Evolutionary conservation across 2,888 invertebrate species (phyloP).

Genomic region (Limnephilus marmoratus): DNA sequence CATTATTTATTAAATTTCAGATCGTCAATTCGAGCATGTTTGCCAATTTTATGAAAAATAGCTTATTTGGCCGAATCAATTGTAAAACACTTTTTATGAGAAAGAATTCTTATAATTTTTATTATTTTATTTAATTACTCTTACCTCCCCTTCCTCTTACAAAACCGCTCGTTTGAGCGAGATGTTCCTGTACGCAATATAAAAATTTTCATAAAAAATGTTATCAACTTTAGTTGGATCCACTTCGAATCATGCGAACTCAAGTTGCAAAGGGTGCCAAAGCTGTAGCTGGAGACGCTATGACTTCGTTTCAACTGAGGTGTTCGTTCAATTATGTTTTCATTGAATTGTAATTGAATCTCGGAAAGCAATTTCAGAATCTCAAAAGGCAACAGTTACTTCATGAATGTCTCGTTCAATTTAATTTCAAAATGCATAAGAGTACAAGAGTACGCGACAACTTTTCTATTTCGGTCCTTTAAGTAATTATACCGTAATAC

Average conservation of each 20-base stretch:
- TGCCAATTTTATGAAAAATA: too few relatives aligned
- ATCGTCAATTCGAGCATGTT: too few relatives aligned
- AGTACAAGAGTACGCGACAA: neutral
- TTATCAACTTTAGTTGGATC: neutral
- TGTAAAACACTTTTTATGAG: neutral
- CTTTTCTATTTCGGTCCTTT: neutral
- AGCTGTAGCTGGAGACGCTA: neutral
- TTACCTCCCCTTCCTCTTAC: neutral
- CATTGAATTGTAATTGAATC: neutral
- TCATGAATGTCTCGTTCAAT: neutral
- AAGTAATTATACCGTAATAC: neutral
- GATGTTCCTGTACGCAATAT: neutral
- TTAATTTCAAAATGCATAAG: neutral
- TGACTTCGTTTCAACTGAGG: neutral
- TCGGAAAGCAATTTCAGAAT: neutral
- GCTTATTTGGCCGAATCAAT: too few relatives aligned
- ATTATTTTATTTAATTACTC: neutral
- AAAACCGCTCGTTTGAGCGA: neutral
- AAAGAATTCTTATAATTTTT: neutral
- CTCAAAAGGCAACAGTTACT: neutral
- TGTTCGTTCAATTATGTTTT: neutral
- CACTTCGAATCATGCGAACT: neutral
- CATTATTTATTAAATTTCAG: too few relatives aligned
- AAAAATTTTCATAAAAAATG: neutral
- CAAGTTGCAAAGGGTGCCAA: neutral